A percentile compares a stretch with the other conserved stretches of the same genome.
phyloP scores from a whole-genome alignment of 2,113 vertebrate species.

The Paramisgurnus dabryanus region DNA sequence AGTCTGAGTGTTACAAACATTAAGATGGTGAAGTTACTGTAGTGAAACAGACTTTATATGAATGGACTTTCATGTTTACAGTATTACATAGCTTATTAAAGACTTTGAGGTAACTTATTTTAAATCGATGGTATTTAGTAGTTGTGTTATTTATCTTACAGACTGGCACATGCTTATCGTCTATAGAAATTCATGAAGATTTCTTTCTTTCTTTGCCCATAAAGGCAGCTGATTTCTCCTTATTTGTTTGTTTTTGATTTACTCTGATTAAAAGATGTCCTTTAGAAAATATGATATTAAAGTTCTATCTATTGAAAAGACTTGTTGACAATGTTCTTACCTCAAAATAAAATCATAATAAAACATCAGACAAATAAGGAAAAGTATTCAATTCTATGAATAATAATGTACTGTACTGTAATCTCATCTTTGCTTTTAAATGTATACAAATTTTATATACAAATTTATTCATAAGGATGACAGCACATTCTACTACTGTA shows the following conservation, averaged over 20 bases:
- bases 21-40: constrained; percentile 40
- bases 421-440: background rate
- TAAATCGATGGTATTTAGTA: constrained; percentile 49
- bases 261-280: constrained; percentile 54
- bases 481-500: too few relatives aligned
- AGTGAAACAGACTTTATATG: constrained; percentile 29
- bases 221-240: constrained; percentile 55
- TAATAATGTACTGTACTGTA: background rate
- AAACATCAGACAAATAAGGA: constrained; percentile 4
- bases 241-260: constrained; percentile 46
- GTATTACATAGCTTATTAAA: constrained; percentile 35
- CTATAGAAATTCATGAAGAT: constrained; percentile 40
- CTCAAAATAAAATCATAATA: constrained; percentile 52
- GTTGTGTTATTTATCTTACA: constrained; percentile 46
- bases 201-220: constrained; percentile 51
- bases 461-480: too few relatives aligned
- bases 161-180: constrained; percentile 39
- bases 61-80: constrained; percentile 55
- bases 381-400: background rate
- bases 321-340: constrained; percentile 52
- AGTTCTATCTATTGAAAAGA: constrained; percentile 36
- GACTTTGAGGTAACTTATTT: constrained; percentile 40
- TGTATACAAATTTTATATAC: too few relatives aligned
- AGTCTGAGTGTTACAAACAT: constrained; percentile 42
- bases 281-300: constrained; percentile 41